A percentile compares a stretch with the other conserved stretches of the same genome.
These are phyloP conservation scores for Crossaster papposus DNA, from an alignment of 53 echinoderm and acorn worm species.

Conservation along the genomic window DNA sequence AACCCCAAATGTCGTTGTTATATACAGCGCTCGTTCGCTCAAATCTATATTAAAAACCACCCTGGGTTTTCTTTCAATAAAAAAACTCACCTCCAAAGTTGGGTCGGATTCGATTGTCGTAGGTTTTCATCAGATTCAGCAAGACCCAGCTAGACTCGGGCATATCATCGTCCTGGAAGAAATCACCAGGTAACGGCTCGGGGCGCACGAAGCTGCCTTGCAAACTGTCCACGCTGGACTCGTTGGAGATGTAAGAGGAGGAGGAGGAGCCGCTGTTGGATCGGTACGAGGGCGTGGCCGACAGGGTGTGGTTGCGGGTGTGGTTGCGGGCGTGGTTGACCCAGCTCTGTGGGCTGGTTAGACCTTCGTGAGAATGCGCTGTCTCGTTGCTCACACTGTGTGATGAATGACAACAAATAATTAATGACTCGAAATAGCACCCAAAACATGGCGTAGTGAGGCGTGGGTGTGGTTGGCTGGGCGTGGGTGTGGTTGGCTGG, in stretches of 20 bases:
- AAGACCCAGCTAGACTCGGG: constrained; percentile 11
- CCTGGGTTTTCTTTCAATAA: no score
- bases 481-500: no score
- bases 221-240: background rate
- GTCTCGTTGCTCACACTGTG: constrained; percentile 4
- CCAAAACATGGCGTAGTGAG: background rate
- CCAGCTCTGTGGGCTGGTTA: constrained; percentile 31
- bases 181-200: no score
- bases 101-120: constrained; percentile 27
- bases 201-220: no score
- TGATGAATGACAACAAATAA: background rate
- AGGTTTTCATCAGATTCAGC: background rate
- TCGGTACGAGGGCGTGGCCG: background rate
- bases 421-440: background rate
- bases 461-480: no score
- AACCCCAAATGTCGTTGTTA: no score
- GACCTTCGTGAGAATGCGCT: constrained; percentile 20
- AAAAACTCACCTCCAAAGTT: constrained; percentile 32
- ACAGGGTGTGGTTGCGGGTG: background rate
- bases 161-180: background rate
- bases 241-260: no score
- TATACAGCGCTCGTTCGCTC: no score
- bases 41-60: no score
- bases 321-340: background rate
- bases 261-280: background rate